Evolutionary conservation across 2,113 vertebrate genomes (phyloP), one percentile per base, ranked within the genome.

Genomic region (Muscicapa adusta): DNA sequence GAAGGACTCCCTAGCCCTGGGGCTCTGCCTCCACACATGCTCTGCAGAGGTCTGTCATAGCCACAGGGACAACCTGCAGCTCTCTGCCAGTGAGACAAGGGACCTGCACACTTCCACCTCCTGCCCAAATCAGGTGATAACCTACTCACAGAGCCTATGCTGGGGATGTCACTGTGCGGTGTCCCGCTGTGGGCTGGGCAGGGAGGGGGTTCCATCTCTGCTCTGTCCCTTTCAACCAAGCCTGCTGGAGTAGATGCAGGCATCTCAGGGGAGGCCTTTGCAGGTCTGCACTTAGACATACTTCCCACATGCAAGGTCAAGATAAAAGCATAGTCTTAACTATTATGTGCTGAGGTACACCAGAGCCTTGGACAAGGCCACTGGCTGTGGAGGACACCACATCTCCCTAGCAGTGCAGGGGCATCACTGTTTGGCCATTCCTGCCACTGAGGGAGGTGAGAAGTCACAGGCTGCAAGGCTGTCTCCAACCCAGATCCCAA

Each of bases 351-450:
- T 0, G 4, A 76, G 74, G 66, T n/a, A 79, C 53, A 61, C 40
- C 50, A 63, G n/a, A 65, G 62, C 65, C 87, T 87, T 95, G 77
- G 56, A 5, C 88, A 89, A 88, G 92, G 77, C 67, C 18, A 7
- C 18, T 4, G 4, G 26, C 57, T 1, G 2, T 1, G 1, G 33
- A 50, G 66, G 17, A 48, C n/a, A 50, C 7, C 3, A 0, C 9
- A 3, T 74, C 24, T 72, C n/a, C 40, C 47, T 5, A 3, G 57
- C 28, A 81, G 34, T 5, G 36, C 48, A 75, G n/a, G 18, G 28
- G 40, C 25, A 63, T 42, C 70, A 62, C 28, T 1, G 2, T 28
- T 42, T 76, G 28, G 56, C 36, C 36, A 54, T 23, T 51, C 10
- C 60, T 71, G 70, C 26, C 42, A 38, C 58, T 1, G 3, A 71